phyloP scores from a whole-genome alignment of 1,140 invertebrate genomes.

The Nautilus pompilius region DNA sequence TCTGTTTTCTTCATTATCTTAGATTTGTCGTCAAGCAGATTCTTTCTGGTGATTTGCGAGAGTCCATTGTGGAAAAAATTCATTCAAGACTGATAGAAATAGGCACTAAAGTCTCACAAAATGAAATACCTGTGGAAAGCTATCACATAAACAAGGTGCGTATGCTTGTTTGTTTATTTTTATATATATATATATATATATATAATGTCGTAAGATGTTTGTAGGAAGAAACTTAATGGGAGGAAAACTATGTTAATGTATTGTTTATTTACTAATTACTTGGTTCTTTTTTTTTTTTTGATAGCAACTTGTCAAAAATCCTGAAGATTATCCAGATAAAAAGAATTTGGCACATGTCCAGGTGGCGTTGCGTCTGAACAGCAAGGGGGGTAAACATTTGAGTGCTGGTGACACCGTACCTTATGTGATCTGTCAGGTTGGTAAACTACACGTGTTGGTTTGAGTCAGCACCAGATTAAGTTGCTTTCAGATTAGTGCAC shows the following conservation, averaged over 20 bases:
- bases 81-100: slow-evolving; percentile 67
- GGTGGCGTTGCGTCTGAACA: slow-evolving; percentile 85
- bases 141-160: slow-evolving; percentile 82
- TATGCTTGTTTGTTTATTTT: too few species aligned
- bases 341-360: slow-evolving; percentile 85
- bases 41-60: slow-evolving; percentile 71
- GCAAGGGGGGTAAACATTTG: slow-evolving; percentile 66
- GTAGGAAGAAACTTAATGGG: too few species aligned
- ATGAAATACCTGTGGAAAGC: slow-evolving; percentile 71
- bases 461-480: too few species aligned
- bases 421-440: slow-evolving; percentile 89
- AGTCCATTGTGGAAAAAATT: slow-evolving; percentile 83
- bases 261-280: too few species aligned
- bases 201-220: too few species aligned
- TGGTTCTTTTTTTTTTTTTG: slow-evolving; percentile 23
- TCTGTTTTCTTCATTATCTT: slow-evolving; percentile 16
- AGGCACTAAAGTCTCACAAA: slow-evolving; percentile 65
- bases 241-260: too few species aligned
- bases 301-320: slow-evolving; percentile 88
- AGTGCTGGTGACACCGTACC: slow-evolving; percentile 91
- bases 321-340: slow-evolving; percentile 87
- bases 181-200: too few species aligned
- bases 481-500: too few species aligned
- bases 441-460: not conserved
- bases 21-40: slow-evolving; percentile 79